Conservation (phyloP, 1,140 invertebrate species). For the Papilio xuthus region DNA sequence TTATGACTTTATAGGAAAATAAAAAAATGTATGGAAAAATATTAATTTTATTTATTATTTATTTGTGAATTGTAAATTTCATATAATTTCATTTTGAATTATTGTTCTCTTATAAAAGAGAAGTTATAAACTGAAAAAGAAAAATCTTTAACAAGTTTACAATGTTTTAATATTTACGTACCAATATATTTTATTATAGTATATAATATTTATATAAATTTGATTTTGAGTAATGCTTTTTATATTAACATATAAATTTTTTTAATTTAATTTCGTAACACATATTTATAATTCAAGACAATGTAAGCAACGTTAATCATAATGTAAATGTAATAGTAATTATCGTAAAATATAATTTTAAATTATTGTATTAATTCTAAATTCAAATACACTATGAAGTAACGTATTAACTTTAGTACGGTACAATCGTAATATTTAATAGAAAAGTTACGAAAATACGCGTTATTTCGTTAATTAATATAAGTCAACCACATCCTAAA, state of each 20-base stretch:
- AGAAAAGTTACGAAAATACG: too few relatives aligned
- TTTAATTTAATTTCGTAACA: neutral
- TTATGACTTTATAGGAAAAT: too few relatives aligned
- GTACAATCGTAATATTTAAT: neutral
- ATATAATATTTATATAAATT: neutral
- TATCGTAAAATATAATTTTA: neutral
- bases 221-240: neutral
- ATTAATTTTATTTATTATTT: neutral
- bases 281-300: neutral
- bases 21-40: neutral
- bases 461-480: too few relatives aligned
- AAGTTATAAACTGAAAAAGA: neutral
- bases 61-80: neutral
- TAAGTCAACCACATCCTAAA: too few relatives aligned
- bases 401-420: neutral
- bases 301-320: neutral
- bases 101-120: neutral
- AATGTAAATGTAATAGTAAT: conserved; percentile 6
- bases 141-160: neutral
- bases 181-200: neutral
- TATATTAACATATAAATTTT: neutral
- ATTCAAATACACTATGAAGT: conserved; percentile 2
- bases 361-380: neutral
- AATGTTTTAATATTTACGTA: neutral
- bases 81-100: neutral